phyloP scores from a whole-genome alignment of 2,797 vertebrate genomes.

The Huso huso region DNA sequence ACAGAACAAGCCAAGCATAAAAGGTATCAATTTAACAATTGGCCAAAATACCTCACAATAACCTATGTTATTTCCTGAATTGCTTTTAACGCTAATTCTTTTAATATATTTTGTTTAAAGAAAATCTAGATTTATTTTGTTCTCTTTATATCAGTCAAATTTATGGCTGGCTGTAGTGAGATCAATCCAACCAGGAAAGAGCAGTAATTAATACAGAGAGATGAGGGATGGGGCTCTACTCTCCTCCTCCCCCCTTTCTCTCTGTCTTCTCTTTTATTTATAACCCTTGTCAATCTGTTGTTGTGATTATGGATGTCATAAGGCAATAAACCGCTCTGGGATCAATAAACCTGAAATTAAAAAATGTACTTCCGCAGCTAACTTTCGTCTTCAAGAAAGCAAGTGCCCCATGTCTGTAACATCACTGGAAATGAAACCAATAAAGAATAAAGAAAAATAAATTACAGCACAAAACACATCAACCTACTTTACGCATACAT shows the following conservation, averaged over 20 bases:
- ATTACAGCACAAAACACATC: no score
- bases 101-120: no score
- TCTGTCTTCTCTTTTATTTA: constrained; percentile 60
- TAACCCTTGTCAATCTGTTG: constrained; percentile 64
- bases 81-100: no score
- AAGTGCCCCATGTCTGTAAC: constrained; percentile 53
- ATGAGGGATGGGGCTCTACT: constrained; percentile 50
- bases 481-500: no score
- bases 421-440: constrained; percentile 39
- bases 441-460: no score
- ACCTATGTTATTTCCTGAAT: no score
- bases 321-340: constrained; percentile 56
- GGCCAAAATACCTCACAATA: no score
- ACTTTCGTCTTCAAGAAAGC: constrained; percentile 49
- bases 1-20: no score
- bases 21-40: no score
- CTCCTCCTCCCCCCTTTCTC: constrained; percentile 28
- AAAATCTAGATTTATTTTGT: background rate
- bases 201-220: constrained; percentile 61
- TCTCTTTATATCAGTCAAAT: constrained; percentile 29
- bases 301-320: constrained; percentile 78
- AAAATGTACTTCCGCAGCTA: constrained; percentile 70
- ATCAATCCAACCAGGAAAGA: constrained; percentile 58
- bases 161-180: constrained; percentile 46
- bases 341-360: constrained; percentile 79